Percentiles rank a stretch among this genome's conserved stretches.
Conservation (phyloP, 2,113 vertebrate species). For the Oncorhynchus nerka region DNA sequence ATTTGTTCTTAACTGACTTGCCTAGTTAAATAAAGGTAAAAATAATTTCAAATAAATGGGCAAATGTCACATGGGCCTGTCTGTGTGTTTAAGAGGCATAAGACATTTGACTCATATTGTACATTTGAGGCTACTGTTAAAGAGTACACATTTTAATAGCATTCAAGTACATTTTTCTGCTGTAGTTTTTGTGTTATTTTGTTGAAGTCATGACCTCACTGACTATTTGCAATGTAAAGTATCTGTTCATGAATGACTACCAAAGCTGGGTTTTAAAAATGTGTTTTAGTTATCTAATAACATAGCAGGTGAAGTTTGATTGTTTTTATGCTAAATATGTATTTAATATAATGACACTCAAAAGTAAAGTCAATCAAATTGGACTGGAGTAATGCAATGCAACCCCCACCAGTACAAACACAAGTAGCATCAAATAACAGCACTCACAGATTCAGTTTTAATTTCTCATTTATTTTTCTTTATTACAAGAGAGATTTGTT, state of each 20-base stretch:
- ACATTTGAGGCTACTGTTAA: neutral
- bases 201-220: too few species aligned
- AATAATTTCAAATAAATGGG: neutral
- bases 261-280: too few species aligned
- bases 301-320: neutral
- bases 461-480: constrained; percentile 83
- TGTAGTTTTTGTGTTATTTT: too few species aligned
- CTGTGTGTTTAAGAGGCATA: neutral
- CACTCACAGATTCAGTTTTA: constrained; percentile 84
- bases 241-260: too few species aligned
- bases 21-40: too few species aligned
- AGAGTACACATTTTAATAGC: neutral
- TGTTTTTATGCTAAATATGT: neutral
- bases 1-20: too few species aligned
- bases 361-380: neutral
- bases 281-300: too few species aligned
- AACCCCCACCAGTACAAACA: constrained; percentile 8
- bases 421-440: constrained; percentile 74
- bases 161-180: too few species aligned
- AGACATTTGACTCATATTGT: neutral
- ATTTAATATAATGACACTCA: neutral
- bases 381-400: neutral
- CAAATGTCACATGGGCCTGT: neutral
- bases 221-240: too few species aligned
- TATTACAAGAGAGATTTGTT: constrained; percentile 78